Base-by-base conservation (phyloP, 1,140 invertebrate genomes). In the Bombus ignitus region DNA sequence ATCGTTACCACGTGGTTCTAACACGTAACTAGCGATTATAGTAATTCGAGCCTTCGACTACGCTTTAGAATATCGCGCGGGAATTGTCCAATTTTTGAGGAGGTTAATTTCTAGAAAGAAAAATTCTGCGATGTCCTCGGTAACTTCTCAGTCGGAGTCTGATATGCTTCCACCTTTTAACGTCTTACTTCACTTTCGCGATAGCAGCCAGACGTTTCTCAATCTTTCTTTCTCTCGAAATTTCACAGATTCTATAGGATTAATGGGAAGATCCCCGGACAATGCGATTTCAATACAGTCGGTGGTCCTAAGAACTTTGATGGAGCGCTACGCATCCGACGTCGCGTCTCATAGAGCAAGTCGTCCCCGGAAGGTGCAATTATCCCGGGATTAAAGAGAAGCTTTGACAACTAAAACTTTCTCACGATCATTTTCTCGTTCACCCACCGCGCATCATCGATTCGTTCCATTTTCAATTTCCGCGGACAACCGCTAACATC, bases 271-370 rank as follows among this genome's bases (percentile, higher is more conserved):
- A 25, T 35, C 32, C 12, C 0, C 4, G 65, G 15, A 57, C 78
- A 70, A 71, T 71, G 78, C 66, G 70, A 53, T 80, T 80, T 71
- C 77, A 80, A 70, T 80, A 80, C 77, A 68, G 10, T n/a, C 13
- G 65, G 57, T 44, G 25, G 42, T 25, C 25, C 6, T 53, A 70
- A 28, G 35, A 70, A 68, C 65, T 39, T 37, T 8, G 15, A 74
- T 22, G 25, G 15, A 62, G n/a, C 2, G 53, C 39, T 28, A 62
- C 37, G 70, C 70, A 44, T 62, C 47, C 37, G 39, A 73, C 28
- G 42, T 71, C 18, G 12, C 53, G 37, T 71, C 37, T 12, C 53
- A n/a, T 18, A 22, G 37, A 37, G 25, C 1, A 44, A 35, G n/a
- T 9, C 22, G 15, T 39, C 9, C 2, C 8, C 37, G 66, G 47